phyloP scores from a whole-genome alignment of 2,797 vertebrate species.

The Lagorchestes hirsutus region DNA sequence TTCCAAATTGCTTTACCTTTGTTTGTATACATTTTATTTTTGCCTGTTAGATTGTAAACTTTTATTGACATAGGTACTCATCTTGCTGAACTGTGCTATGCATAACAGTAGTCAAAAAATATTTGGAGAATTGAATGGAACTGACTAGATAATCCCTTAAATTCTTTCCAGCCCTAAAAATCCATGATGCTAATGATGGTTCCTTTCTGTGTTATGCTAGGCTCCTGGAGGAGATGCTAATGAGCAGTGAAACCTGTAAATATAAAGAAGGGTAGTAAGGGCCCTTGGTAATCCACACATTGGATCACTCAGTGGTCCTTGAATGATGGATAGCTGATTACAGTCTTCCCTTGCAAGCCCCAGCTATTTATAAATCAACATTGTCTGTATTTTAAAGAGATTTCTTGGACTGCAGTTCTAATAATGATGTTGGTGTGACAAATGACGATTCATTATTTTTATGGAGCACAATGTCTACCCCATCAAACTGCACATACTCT shows the following conservation, averaged over 20 bases:
- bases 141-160: background rate
- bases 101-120: background rate
- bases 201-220: background rate
- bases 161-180: conserved; percentile 1
- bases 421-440: background rate
- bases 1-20: background rate
- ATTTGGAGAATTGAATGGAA: background rate
- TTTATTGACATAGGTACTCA: background rate
- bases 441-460: background rate
- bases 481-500: conserved; percentile 14
- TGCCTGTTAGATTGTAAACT: background rate
- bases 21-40: background rate
- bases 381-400: background rate
- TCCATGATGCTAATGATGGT: background rate
- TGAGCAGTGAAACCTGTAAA: conserved; percentile 17
- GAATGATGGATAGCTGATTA: background rate
- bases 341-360: background rate
- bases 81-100: background rate
- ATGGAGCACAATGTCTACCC: conserved; percentile 19
- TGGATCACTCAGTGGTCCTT: background rate
- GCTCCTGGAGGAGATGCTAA: conserved; percentile 19
- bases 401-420: conserved; percentile 7
- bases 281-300: background rate
- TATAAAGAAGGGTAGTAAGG: background rate
- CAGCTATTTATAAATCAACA: background rate